phyloP scores from a whole-genome alignment of 2,113 vertebrate genomes.

The Aphelocoma coerulescens region DNA sequence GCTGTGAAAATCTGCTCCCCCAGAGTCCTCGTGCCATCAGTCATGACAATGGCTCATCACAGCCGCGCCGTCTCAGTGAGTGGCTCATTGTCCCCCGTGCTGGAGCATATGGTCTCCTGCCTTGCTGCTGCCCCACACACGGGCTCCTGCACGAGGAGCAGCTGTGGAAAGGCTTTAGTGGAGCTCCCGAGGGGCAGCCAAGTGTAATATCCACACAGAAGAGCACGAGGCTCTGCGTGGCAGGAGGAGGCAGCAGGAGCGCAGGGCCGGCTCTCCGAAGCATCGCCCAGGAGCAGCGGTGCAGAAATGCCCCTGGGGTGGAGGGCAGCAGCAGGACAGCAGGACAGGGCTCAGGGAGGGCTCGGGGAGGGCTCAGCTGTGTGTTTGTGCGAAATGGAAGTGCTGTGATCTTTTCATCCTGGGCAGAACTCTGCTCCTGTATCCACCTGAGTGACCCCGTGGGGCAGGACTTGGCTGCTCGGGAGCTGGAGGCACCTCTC shows the following conservation, averaged over 20 bases:
- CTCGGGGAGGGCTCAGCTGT: neutral
- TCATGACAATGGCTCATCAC: neutral
- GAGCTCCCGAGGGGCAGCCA: neutral
- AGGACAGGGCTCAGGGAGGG: neutral
- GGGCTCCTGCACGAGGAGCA: neutral
- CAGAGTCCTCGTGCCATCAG: neutral
- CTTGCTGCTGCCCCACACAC: neutral
- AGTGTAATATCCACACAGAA: neutral
- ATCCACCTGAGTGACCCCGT: neutral
- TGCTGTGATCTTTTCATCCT: neutral
- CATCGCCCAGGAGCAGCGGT: neutral
- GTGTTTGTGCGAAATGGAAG: neutral
- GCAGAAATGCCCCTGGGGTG: neutral
- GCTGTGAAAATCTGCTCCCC: neutral
- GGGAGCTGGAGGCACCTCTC: neutral
- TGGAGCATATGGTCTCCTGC: neutral
- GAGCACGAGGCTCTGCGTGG: neutral
- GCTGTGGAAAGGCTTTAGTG: neutral
- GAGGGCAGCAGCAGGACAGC: neutral
- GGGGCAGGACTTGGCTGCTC: neutral
- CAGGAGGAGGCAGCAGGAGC: neutral
- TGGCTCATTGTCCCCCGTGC: neutral
- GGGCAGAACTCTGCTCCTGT: neutral
- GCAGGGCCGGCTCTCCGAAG: accelerated
- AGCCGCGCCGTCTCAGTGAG: neutral